Evolutionary conservation across 2,797 vertebrate species (phyloP).

Genomic region (Poecilia gillii): DNA sequence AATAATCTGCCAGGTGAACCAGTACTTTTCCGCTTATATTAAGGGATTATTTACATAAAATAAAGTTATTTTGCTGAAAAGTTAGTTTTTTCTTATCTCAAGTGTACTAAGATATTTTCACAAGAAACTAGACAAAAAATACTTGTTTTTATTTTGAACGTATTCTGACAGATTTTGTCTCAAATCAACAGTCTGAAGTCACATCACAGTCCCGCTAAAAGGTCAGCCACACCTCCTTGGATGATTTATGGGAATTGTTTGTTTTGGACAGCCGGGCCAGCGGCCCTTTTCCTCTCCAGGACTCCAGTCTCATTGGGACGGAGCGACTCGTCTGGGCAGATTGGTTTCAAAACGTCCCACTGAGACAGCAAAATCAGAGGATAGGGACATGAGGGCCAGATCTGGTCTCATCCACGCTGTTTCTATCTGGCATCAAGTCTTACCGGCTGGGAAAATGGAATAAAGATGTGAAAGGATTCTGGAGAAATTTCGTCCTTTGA

Average conservation of each 20-base stretch:
- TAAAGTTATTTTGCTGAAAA: too few relatives aligned
- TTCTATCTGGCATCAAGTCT: slow-evolving; percentile 42
- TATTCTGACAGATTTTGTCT: neutral
- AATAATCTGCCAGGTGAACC: too few relatives aligned
- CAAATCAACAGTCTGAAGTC: neutral
- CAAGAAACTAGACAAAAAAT: too few relatives aligned
- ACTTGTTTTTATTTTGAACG: too few relatives aligned
- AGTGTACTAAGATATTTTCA: too few relatives aligned
- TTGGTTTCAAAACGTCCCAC: slow-evolving; percentile 65
- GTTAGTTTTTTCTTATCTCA: neutral
- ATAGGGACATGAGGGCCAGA: slow-evolving; percentile 33
- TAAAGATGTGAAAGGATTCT: slow-evolving; percentile 14
- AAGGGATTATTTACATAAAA: too few relatives aligned
- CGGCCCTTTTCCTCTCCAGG: neutral
- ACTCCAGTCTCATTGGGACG: slow-evolving; percentile 47
- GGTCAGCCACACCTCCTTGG: slow-evolving; percentile 11
- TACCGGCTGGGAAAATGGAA: slow-evolving; percentile 36
- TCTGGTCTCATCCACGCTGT: slow-evolving; percentile 38
- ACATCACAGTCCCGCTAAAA: slow-evolving; percentile 13
- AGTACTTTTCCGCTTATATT: too few relatives aligned
- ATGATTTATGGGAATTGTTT: slow-evolving; percentile 28
- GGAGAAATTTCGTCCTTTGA: slow-evolving; percentile 10
- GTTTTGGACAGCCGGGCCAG: slow-evolving; percentile 9
- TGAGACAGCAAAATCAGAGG: slow-evolving; percentile 60
- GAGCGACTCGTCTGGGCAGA: slow-evolving; percentile 55